Evolutionary conservation across 2,888 invertebrate genomes (phyloP).

Genomic region (Acanthopleura granulata): DNA sequence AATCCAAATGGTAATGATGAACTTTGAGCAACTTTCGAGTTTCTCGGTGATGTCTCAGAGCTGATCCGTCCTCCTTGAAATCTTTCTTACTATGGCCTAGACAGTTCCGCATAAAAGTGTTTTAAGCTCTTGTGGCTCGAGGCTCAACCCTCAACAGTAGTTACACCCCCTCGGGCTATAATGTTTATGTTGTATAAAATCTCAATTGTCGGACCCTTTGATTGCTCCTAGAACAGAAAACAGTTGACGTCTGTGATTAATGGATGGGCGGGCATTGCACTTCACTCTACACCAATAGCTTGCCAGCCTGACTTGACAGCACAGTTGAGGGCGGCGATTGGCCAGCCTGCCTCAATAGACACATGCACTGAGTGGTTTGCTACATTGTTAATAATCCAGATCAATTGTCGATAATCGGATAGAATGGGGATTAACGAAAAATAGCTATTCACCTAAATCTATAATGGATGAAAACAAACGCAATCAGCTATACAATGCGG

Average conservation of each 20-base stretch:
- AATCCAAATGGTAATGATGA: too few relatives aligned
- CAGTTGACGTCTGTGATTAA: constrained; percentile 13
- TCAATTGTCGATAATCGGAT: background rate
- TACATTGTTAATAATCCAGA: background rate
- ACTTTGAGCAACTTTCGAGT: too few relatives aligned
- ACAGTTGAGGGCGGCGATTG: background rate
- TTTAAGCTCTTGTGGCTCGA: constrained; percentile 6
- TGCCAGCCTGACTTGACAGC: background rate
- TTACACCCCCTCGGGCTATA: background rate
- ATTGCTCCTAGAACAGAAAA: background rate
- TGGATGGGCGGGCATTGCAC: background rate
- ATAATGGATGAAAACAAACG: background rate
- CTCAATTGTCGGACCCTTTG: constrained; percentile 13
- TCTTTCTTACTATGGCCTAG: too few relatives aligned
- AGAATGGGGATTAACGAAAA: background rate
- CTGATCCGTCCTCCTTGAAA: too few relatives aligned
- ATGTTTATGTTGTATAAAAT: constrained; percentile 13
- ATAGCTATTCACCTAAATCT: background rate
- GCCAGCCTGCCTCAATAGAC: background rate
- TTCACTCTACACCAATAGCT: background rate
- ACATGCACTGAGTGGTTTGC: background rate
- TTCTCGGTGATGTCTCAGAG: too few relatives aligned
- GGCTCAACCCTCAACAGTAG: background rate
- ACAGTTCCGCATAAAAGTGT: background rate
- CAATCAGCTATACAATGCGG: too few relatives aligned